Percentiles rank a stretch among this genome's conserved stretches.
phyloP scores from a whole-genome alignment of 2,888 invertebrate genomes.

The Rhabditophanes sp. region DNA sequence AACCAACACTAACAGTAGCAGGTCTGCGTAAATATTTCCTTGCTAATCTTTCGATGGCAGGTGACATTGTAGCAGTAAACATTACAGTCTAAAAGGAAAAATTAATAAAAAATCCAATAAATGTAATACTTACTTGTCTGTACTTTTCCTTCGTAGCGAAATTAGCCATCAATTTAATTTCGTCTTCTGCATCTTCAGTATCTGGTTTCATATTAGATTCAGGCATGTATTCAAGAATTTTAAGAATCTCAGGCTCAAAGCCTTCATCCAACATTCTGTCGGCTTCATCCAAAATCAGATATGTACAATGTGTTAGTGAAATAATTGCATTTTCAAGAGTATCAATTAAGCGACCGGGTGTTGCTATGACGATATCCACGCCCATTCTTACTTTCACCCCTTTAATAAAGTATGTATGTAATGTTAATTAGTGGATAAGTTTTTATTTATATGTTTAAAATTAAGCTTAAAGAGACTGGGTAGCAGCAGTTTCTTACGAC shows the following conservation, averaged over 20 bases:
- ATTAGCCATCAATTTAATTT: constrained; percentile 70
- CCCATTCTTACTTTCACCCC: constrained; percentile 61
- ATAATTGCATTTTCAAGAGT: constrained; percentile 92
- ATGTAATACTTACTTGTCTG: constrained; percentile 60
- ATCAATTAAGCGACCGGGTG: constrained; percentile 95
- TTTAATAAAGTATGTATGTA: no score
- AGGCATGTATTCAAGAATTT: constrained; percentile 90
- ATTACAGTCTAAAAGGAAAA: constrained; percentile 66
- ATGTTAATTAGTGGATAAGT: no score
- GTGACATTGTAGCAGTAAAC: constrained; percentile 99
- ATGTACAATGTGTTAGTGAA: constrained; percentile 88
- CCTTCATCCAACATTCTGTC: constrained; percentile 99
- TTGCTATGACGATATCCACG: constrained; percentile 96
- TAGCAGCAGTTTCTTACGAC: no score
- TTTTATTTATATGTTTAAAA: no score
- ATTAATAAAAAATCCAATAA: no score
- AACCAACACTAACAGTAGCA: constrained; percentile 78
- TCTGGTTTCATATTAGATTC: constrained; percentile 95
- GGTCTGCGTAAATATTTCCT: constrained; percentile 82
- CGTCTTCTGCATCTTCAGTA: constrained; percentile 91
- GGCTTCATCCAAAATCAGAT: constrained; percentile 68
- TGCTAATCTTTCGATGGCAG: constrained; percentile 87
- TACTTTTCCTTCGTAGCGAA: constrained; percentile 89
- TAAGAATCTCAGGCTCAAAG: constrained; percentile 87
- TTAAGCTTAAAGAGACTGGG: no score